Conservation (phyloP, 2,888 invertebrate genomes). For the Caprella mutica region DNA sequence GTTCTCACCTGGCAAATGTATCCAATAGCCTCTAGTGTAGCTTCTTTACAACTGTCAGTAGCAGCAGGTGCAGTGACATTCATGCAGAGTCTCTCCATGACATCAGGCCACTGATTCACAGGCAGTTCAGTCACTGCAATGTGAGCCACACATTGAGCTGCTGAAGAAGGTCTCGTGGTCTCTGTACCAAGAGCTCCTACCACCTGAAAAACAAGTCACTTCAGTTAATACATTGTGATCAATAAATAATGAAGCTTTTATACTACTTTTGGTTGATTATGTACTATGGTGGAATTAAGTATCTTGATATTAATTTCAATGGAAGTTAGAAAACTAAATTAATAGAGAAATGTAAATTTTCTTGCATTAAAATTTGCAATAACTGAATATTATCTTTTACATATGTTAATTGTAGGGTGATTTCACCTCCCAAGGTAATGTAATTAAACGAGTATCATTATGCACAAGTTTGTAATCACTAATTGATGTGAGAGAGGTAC, state of each 20-base stretch:
- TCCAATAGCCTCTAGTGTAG: conserved; percentile 93
- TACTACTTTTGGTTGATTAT: too few relatives aligned
- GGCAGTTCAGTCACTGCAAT: conserved; percentile 95
- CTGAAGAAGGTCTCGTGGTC: conserved; percentile 84
- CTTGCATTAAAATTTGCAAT: not conserved
- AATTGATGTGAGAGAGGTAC: too few relatives aligned
- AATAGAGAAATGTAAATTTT: too few relatives aligned
- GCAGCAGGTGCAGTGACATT: conserved; percentile 71
- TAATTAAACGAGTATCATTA: too few relatives aligned
- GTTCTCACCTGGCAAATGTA: conserved; percentile 94
- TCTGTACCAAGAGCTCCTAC: conserved; percentile 90
- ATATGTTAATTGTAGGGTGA: too few relatives aligned
- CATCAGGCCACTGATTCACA: conserved; percentile 78
- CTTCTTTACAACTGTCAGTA: conserved; percentile 89
- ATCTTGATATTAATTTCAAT: too few relatives aligned
- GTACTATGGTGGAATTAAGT: too few relatives aligned
- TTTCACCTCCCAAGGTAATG: too few relatives aligned
- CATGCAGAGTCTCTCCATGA: conserved; percentile 72
- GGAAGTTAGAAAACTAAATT: too few relatives aligned
- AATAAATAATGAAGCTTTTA: too few relatives aligned
- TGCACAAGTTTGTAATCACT: too few relatives aligned
- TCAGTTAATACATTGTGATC: too few relatives aligned
- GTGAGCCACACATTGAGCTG: conserved; percentile 97
- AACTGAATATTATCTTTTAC: not conserved
- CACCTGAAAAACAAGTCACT: conserved; percentile 62